phyloP scores from a whole-genome alignment of 2,113 vertebrate species.

The Gallinago jamesoni region DNA sequence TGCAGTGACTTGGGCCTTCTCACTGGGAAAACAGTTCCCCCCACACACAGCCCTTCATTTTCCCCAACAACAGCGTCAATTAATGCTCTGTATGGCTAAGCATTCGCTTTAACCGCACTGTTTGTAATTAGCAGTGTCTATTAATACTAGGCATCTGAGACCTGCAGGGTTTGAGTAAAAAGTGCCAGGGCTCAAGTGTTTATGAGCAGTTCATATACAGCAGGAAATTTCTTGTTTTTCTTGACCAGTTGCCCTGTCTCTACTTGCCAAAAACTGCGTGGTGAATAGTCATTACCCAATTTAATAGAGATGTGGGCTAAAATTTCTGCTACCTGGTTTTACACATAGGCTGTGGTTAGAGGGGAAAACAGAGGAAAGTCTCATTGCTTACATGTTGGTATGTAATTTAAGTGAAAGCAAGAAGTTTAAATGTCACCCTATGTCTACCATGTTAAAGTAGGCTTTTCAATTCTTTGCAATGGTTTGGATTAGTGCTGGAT shows the following conservation, averaged over 20 bases:
- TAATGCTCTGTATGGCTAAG: conserved; percentile 16
- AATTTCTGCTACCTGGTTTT: conserved; percentile 65
- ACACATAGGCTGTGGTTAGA: conserved; percentile 32
- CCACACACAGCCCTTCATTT: not conserved
- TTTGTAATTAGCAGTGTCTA: conserved; percentile 57
- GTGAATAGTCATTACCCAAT: conserved; percentile 62
- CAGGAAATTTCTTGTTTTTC: conserved; percentile 68
- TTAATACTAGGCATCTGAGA: conserved; percentile 60
- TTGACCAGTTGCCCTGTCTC: conserved; percentile 50
- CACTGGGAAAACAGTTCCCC: not conserved
- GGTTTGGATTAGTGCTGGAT: not conserved
- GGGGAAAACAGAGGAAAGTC: conserved; percentile 38
- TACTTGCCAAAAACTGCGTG: conserved; percentile 42
- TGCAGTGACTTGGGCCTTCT: not conserved
- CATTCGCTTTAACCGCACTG: conserved; percentile 40
- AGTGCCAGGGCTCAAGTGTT: conserved; percentile 62
- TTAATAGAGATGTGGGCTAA: conserved; percentile 56
- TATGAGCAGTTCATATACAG: conserved; percentile 61
- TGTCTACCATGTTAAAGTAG: not conserved
- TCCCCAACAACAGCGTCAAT: not conserved
- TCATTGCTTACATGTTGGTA: conserved; percentile 4
- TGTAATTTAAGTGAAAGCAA: conserved; percentile 36
- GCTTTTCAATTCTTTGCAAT: not conserved
- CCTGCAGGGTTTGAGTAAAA: conserved; percentile 30
- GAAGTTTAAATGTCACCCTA: not conserved